Conservation (phyloP, 2,797 vertebrate species). For the Parauchenoglanis punctatus region DNA sequence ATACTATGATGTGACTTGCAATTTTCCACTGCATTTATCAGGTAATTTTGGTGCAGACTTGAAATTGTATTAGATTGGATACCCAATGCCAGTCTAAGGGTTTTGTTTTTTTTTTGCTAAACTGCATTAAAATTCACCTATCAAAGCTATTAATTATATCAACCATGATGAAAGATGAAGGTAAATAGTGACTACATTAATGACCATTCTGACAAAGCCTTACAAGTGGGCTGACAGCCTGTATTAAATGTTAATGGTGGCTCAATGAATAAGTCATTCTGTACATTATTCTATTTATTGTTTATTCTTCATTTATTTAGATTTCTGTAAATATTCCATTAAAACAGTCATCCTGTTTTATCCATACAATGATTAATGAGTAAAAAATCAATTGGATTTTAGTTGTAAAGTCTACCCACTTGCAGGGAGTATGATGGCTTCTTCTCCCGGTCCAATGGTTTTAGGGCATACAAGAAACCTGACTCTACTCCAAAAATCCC, state of each 20-base stretch:
- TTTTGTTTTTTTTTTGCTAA: neutral
- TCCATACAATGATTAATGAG: neutral
- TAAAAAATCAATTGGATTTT: neutral
- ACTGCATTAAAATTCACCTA: neutral
- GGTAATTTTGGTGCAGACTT: constrained; percentile 9
- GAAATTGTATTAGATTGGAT: neutral
- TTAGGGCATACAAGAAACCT: constrained; percentile 80
- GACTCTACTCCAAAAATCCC: constrained; percentile 83
- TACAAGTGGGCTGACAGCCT: neutral
- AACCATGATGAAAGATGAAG: neutral
- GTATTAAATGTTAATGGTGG: neutral
- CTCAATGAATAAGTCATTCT: neutral
- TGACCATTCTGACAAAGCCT: neutral
- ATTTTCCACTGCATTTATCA: neutral
- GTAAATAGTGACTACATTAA: constrained; percentile 4
- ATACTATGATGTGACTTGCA: neutral
- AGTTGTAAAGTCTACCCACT: constrained; percentile 63
- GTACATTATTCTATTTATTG: neutral
- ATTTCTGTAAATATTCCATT: neutral
- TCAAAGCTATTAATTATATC: neutral
- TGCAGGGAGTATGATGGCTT: constrained; percentile 81
- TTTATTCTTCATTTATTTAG: neutral
- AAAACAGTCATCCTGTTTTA: neutral
- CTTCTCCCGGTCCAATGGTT: constrained; percentile 84
- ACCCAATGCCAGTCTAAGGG: neutral